Conservation (phyloP, 1,140 invertebrate genomes). For the Phortica variegata region DNA sequence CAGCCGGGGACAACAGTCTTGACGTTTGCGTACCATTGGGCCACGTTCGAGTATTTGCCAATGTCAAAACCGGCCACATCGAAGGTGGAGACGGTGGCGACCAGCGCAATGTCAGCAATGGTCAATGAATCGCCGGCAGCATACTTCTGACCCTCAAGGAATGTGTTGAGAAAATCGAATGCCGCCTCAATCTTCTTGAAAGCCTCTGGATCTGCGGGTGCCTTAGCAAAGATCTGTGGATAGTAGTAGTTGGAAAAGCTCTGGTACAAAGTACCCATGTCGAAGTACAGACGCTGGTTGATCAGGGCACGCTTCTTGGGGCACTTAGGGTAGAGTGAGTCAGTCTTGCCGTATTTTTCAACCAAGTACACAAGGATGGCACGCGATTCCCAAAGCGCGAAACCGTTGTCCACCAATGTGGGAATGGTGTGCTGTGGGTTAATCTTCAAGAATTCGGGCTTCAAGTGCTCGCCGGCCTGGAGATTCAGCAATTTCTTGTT, state of each 20-base stretch:
- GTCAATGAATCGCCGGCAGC: slow-evolving; percentile 69
- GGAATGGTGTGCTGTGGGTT: slow-evolving; percentile 64
- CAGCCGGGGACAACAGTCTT: slow-evolving; percentile 70
- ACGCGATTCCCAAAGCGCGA: slow-evolving; percentile 67
- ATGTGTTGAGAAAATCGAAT: slow-evolving; percentile 65
- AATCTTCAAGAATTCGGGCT: slow-evolving; percentile 68
- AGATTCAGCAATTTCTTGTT: slow-evolving; percentile 70
- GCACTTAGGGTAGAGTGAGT: slow-evolving; percentile 68
- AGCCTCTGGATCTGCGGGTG: slow-evolving; percentile 64
- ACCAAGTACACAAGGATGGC: slow-evolving; percentile 71
- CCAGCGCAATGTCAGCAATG: slow-evolving; percentile 68
- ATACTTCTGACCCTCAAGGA: slow-evolving; percentile 65
- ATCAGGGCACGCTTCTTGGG: slow-evolving; percentile 67
- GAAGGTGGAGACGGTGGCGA: slow-evolving; percentile 66
- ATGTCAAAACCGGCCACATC: slow-evolving; percentile 68
- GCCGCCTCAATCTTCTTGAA: slow-evolving; percentile 64
- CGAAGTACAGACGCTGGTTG: slow-evolving; percentile 73
- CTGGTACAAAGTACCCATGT: slow-evolving; percentile 67
- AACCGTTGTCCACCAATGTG: slow-evolving; percentile 68
- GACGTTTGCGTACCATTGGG: slow-evolving; percentile 68
- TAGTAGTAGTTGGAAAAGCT: slow-evolving; percentile 62
- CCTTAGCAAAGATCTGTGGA: slow-evolving; percentile 66
- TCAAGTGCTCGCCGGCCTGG: slow-evolving; percentile 65
- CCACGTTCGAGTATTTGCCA: slow-evolving; percentile 67
- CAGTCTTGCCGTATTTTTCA: slow-evolving; percentile 67